A percentile compares a stretch with the other conserved stretches of the same genome.
Conservation (phyloP, 2,888 invertebrate genomes). For the Drosophila rellima region DNA sequence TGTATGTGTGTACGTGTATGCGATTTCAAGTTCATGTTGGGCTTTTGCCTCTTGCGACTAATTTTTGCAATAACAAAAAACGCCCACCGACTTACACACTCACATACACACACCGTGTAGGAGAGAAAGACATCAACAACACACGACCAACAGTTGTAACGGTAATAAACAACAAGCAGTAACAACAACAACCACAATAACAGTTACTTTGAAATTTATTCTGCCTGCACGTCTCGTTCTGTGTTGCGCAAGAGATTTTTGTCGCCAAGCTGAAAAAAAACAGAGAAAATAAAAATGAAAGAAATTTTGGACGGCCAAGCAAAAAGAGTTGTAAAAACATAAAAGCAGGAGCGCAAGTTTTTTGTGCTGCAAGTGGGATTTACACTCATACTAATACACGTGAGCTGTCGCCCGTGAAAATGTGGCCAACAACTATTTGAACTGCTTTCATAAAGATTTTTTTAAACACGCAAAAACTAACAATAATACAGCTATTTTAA, state of each 20-base stretch:
- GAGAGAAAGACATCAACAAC: constrained; percentile 41
- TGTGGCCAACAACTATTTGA: constrained; percentile 1
- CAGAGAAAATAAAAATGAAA: neutral
- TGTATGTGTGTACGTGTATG: neutral
- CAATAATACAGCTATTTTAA: neutral
- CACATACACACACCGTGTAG: constrained; percentile 4
- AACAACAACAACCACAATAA: constrained; percentile 37
- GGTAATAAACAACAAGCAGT: constrained; percentile 74
- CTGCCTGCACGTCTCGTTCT: constrained; percentile 15
- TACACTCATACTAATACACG: constrained; percentile 18
- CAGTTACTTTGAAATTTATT: constrained; percentile 40
- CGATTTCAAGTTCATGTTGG: constrained; percentile 65
- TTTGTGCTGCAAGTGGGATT: constrained; percentile 54
- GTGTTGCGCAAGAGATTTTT: constrained; percentile 73
- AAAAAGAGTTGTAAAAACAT: constrained; percentile 28
- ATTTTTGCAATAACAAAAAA: constrained; percentile 69
- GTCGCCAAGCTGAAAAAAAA: constrained; percentile 60
- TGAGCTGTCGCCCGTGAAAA: constrained; percentile 18
- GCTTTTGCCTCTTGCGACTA: constrained; percentile 56
- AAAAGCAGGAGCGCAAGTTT: constrained; percentile 43
- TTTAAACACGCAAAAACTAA: neutral
- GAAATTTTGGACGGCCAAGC: constrained; percentile 4
- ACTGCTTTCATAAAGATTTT: neutral
- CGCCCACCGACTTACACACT: constrained; percentile 40
- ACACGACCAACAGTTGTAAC: constrained; percentile 70